Evolutionary conservation across 2,113 vertebrate species (phyloP).

Genomic region (Muntiacus reevesi): DNA sequence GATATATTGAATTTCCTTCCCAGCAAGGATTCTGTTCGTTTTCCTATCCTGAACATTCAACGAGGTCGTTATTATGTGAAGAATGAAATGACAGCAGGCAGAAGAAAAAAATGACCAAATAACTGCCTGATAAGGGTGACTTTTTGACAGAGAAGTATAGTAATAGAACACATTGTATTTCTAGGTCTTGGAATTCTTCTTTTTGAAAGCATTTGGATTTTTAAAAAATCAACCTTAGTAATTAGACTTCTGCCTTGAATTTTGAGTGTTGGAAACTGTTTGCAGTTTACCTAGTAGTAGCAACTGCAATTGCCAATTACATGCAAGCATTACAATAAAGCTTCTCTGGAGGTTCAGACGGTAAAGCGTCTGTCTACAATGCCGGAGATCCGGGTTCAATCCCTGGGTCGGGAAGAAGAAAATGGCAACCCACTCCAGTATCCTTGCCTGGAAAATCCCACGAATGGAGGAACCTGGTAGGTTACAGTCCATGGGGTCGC

Average conservation of each 20-base stretch:
- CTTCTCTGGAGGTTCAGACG: neutral
- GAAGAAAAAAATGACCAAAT: neutral
- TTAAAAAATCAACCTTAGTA: neutral
- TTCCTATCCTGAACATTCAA: neutral
- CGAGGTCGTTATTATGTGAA: neutral
- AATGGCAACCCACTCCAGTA: neutral
- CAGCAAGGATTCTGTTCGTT: neutral
- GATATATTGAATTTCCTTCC: neutral
- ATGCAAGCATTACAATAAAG: neutral
- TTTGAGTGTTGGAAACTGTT: neutral
- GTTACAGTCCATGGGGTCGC: neutral
- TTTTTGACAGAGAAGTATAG: neutral
- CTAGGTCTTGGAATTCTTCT: neutral
- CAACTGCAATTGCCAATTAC: neutral
- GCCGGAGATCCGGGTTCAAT: neutral
- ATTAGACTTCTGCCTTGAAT: neutral
- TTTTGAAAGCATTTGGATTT: constrained; percentile 17
- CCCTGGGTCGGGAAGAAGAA: neutral
- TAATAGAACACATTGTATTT: neutral
- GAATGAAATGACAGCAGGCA: neutral
- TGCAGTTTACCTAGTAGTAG: neutral
- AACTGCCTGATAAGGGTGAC: neutral
- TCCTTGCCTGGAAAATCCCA: neutral
- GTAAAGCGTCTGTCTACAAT: neutral
- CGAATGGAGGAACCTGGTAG: neutral